phyloP scores from a whole-genome alignment of 1,140 invertebrate species.

The Drosophila cardini region DNA sequence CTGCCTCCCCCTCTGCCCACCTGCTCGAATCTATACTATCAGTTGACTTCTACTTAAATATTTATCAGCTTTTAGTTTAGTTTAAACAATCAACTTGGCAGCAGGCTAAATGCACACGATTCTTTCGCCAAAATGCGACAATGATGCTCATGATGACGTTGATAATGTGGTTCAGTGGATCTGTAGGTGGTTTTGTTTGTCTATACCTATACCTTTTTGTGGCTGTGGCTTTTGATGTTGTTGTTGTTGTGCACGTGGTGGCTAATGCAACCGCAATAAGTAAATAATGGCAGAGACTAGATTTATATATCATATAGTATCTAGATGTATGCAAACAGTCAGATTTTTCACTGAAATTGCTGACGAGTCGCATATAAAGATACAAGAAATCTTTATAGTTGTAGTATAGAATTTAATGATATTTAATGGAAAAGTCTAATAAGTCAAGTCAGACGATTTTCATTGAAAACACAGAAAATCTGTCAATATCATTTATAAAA shows the following conservation, averaged over 20 bases:
- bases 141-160: conserved; percentile 22
- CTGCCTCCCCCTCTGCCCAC: background rate
- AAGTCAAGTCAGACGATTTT: conserved; percentile 13
- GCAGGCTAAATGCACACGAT: conserved; percentile 33
- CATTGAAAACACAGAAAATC: too few relatives aligned
- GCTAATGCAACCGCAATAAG: conserved; percentile 46
- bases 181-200: conserved; percentile 22
- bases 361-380: conserved; percentile 15
- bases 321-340: conserved; percentile 26
- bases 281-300: conserved; percentile 46
- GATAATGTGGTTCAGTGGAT: conserved; percentile 6
- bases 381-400: conserved; percentile 4
- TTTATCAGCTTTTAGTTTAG: conserved; percentile 67
- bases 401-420: conserved; percentile 9
- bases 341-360: conserved; percentile 5
- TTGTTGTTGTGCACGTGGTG: conserved; percentile 46
- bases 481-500: too few relatives aligned
- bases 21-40: conserved; percentile 14
- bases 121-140: conserved; percentile 45
- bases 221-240: conserved; percentile 3
- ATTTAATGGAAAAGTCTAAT: conserved; percentile 13
- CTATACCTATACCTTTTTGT: too few relatives aligned
- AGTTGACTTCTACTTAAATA: conserved; percentile 36
- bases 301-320: conserved; percentile 48
- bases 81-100: conserved; percentile 75